phyloP scores from a whole-genome alignment of 2,797 vertebrate genomes.

The Halcyon smyrnensis region DNA sequence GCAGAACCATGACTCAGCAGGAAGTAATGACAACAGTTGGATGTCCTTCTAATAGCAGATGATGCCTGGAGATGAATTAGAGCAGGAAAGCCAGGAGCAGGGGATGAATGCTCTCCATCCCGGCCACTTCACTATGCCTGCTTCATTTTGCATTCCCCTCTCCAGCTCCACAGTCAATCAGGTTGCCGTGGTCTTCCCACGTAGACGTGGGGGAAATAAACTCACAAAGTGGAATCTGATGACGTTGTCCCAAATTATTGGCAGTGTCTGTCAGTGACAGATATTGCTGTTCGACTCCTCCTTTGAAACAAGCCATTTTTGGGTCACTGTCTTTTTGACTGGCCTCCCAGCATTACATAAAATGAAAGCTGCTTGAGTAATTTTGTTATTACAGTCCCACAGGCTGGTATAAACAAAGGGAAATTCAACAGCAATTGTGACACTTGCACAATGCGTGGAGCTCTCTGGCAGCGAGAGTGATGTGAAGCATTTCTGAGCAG shows the following conservation, averaged over 20 bases:
- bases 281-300: neutral
- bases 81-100: neutral
- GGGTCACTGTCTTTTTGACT: neutral
- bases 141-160: neutral
- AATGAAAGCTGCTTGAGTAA: neutral
- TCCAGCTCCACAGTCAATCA: neutral
- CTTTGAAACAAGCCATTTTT: neutral
- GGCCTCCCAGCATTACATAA: neutral
- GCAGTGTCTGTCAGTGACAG: neutral
- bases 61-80: neutral
- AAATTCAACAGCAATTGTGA: neutral
- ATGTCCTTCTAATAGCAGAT: neutral
- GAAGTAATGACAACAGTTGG: neutral
- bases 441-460: neutral
- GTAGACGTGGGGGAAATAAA: neutral
- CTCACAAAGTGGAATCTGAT: neutral
- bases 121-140: neutral
- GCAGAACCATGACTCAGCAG: neutral
- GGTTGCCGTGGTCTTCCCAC: neutral
- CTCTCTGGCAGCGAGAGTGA: neutral
- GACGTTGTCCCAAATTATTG: neutral
- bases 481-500: conserved; percentile 18
- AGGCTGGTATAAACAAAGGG: neutral
- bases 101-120: neutral
- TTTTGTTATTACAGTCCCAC: neutral